Evolutionary conservation across 1,140 invertebrate genomes (phyloP).

Genomic region (Orius insidiosus): DNA sequence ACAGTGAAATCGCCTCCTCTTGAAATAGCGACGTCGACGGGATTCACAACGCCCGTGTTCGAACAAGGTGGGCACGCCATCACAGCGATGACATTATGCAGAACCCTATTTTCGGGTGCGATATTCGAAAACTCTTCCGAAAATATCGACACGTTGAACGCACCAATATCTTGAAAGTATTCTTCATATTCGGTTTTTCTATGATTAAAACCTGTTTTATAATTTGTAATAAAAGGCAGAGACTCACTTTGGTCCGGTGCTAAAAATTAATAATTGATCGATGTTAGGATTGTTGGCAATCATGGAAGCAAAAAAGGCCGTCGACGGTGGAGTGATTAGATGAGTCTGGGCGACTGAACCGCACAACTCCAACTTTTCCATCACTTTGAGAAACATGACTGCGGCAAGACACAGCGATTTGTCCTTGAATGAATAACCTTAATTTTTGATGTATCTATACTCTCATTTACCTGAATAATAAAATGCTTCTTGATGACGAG

Average conservation of each 20-base stretch:
- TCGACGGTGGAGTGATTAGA: conserved; percentile 50
- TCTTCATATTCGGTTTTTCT: conserved; percentile 33
- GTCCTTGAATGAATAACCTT: conserved; percentile 39
- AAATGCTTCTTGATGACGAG: conserved; percentile 11
- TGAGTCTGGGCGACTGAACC: conserved; percentile 60
- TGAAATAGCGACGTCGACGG: conserved; percentile 29
- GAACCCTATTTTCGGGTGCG: conserved; percentile 29
- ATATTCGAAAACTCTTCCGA: conserved; percentile 39
- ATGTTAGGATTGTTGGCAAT: conserved; percentile 39
- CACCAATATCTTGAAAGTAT: conserved; percentile 32
- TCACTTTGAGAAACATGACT: conserved; percentile 43
- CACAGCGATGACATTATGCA: conserved; percentile 50
- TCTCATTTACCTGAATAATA: conserved; percentile 12
- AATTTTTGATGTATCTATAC: too few relatives aligned
- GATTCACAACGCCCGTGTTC: conserved; percentile 42
- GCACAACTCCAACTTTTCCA: conserved; percentile 39
- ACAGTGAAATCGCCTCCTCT: conserved; percentile 46
- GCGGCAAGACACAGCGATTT: conserved; percentile 56
- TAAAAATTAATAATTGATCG: conserved; percentile 39
- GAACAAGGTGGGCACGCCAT: conserved; percentile 57
- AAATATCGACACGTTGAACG: conserved; percentile 37
- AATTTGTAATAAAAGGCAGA: background rate
- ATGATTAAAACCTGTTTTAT: conserved; percentile 8
- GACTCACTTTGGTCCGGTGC: conserved; percentile 33
- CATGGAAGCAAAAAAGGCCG: conserved; percentile 51